These are phyloP conservation scores for Halcyon chelicuti DNA, from an alignment of 2,797 vertebrate species.

Conservation along the genomic window DNA sequence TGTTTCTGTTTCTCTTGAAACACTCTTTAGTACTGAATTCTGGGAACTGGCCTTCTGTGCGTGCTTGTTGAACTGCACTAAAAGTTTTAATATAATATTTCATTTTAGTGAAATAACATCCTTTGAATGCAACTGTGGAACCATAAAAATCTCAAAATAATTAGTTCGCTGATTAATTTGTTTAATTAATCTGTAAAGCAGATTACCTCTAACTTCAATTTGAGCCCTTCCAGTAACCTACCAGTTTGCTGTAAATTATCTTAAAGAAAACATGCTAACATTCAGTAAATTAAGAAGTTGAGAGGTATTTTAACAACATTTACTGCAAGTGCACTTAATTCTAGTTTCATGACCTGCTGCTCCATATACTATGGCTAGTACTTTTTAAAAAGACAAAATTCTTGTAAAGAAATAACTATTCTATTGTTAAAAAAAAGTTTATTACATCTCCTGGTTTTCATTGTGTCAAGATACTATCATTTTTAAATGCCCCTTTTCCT, in stretches of 20 bases:
- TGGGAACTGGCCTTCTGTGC: neutral
- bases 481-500: neutral
- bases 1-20: neutral
- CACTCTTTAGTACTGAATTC: neutral
- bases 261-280: neutral
- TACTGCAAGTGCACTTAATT: neutral
- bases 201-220: neutral
- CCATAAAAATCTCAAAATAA: neutral
- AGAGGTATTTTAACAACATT: neutral
- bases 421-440: neutral
- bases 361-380: neutral
- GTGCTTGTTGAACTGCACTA: neutral
- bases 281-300: neutral
- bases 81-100: neutral
- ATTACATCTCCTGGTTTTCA: neutral
- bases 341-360: neutral
- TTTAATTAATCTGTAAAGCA: neutral
- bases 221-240: neutral
- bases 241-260: accelerated
- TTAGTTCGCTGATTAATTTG: neutral
- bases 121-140: neutral
- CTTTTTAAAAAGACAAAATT: neutral
- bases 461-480: neutral
- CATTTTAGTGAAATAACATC: neutral
- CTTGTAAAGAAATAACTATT: neutral